phyloP scores from a whole-genome alignment of 2,888 invertebrate species.

The Mallateleia sp. region DNA sequence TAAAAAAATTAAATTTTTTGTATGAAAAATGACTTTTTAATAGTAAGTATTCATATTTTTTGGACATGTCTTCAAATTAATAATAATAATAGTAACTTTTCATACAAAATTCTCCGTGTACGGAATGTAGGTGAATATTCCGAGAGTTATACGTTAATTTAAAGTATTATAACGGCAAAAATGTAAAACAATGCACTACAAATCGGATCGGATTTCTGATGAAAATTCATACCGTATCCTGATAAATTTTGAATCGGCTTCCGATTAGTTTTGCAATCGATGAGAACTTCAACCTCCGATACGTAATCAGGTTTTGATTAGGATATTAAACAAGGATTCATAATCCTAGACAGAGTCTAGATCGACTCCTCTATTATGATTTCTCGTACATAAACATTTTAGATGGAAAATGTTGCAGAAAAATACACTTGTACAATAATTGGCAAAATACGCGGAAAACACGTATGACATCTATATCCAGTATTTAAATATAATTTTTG shows the following conservation, averaged over 20 bases:
- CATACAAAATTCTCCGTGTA: no score
- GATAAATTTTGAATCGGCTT: background rate
- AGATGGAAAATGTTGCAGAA: background rate
- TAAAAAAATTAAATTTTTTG: no score
- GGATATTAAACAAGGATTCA: background rate
- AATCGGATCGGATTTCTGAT: background rate
- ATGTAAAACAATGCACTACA: background rate
- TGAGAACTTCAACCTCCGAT: background rate
- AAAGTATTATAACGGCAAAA: background rate
- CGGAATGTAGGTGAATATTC: no score
- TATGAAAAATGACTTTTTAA: no score
- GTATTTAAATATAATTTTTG: no score
- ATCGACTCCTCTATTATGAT: background rate
- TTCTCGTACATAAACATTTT: background rate
- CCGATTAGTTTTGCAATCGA: background rate
- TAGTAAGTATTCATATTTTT: no score
- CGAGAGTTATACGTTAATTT: no score
- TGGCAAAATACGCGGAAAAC: no score
- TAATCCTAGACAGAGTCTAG: background rate
- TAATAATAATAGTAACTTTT: no score
- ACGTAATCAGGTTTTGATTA: background rate
- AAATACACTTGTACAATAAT: background rate
- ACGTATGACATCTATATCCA: no score
- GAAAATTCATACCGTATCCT: background rate
- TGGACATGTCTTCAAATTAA: no score